A percentile compares a stretch with the other conserved stretches of the same genome.
phyloP scores from a whole-genome alignment of 2,888 invertebrate species.

The Euplexia lucipara region DNA sequence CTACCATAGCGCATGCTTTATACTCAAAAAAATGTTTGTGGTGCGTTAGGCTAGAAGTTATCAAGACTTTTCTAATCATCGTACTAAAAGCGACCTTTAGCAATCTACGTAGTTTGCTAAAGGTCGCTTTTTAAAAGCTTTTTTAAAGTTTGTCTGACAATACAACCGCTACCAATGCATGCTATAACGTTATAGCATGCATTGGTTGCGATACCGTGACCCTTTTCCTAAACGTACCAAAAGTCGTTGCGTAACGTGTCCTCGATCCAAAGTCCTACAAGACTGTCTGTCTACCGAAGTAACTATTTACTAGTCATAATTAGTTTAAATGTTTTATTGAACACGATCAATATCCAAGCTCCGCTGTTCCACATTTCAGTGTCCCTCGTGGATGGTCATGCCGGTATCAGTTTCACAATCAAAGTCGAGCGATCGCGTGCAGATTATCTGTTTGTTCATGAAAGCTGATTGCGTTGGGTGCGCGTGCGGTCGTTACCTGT shows the following conservation, averaged over 20 bases:
- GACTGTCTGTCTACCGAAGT: slow-evolving; percentile 12
- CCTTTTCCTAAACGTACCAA: not conserved
- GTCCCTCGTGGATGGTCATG: slow-evolving; percentile 70
- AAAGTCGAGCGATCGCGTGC: slow-evolving; percentile 65
- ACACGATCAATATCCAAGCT: slow-evolving; percentile 22
- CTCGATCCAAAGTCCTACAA: not conserved
- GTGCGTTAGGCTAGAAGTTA: too few species aligned
- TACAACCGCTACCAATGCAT: slow-evolving; percentile 8
- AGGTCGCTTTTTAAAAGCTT: too few species aligned
- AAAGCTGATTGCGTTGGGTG: slow-evolving; percentile 73
- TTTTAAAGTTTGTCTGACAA: too few species aligned
- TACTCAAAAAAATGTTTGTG: too few species aligned
- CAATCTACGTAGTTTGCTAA: too few species aligned
- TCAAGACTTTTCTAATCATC: too few species aligned
- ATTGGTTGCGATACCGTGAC: not conserved
- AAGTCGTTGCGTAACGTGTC: too few species aligned
- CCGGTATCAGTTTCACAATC: slow-evolving; percentile 64
- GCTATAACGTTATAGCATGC: slow-evolving; percentile 13
- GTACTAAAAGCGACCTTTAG: too few species aligned
- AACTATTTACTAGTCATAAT: slow-evolving; percentile 6
- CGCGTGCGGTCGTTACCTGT: slow-evolving; percentile 64
- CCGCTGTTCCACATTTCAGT: slow-evolving; percentile 60
- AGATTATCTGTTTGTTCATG: slow-evolving; percentile 71
- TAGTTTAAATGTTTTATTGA: slow-evolving; percentile 15
- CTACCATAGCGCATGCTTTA: too few species aligned